phyloP scores from a whole-genome alignment of 2,888 invertebrate species.

The Macrophya alboannulata region DNA sequence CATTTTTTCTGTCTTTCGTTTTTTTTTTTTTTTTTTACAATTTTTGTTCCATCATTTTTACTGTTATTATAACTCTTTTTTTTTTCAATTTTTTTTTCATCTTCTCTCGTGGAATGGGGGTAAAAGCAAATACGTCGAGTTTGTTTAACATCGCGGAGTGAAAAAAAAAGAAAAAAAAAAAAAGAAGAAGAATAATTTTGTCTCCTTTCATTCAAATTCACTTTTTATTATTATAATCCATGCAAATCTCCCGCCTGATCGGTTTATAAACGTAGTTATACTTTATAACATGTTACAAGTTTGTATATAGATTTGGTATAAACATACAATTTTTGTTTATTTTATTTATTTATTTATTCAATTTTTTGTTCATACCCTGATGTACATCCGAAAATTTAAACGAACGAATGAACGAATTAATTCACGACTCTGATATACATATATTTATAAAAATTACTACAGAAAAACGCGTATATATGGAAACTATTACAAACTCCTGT shows the following conservation, averaged over 20 bases:
- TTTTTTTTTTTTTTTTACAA: neutral
- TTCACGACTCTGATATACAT: neutral
- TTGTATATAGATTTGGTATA: too few species aligned
- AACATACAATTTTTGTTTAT: too few species aligned
- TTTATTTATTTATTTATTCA: too few species aligned
- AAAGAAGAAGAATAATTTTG: neutral
- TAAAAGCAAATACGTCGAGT: conserved; percentile 10
- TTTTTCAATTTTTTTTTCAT: neutral
- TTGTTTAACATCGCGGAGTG: neutral
- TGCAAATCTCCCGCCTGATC: too few species aligned
- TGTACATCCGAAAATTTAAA: neutral
- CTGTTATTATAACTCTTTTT: neutral
- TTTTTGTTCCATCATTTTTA: neutral
- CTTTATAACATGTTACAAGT: too few species aligned
- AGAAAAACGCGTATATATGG: neutral
- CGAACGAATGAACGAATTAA: neutral
- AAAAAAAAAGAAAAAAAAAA: neutral
- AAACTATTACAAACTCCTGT: conserved; percentile 36
- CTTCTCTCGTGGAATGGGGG: neutral
- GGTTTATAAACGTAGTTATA: too few species aligned
- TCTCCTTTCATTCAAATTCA: neutral
- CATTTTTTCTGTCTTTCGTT: neutral
- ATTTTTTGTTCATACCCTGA: too few species aligned
- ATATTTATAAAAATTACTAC: conserved; percentile 33
- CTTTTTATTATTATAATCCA: too few species aligned